phyloP scores from a whole-genome alignment of 2,113 vertebrate species.

The Sisor rabdophorus region DNA sequence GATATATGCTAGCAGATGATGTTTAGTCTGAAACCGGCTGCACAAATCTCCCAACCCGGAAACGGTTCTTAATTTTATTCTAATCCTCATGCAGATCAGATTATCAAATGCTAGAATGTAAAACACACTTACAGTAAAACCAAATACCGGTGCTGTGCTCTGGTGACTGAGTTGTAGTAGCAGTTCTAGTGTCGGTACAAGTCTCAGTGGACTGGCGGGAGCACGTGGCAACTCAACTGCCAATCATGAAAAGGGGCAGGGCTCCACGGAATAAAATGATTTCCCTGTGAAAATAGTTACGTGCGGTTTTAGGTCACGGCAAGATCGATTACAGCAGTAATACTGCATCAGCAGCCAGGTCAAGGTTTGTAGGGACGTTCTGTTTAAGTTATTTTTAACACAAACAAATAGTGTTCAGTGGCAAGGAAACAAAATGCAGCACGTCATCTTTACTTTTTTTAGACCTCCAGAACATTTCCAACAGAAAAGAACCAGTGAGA shows the following conservation, averaged over 20 bases:
- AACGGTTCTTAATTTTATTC: background rate
- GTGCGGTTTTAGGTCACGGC: too few species aligned
- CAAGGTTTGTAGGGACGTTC: too few species aligned
- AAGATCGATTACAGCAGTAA: too few species aligned
- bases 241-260: conserved; percentile 60
- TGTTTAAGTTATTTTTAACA: too few species aligned
- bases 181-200: background rate
- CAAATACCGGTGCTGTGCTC: background rate
- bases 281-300: too few species aligned
- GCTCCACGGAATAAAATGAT: conserved; percentile 29
- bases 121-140: conserved; percentile 21
- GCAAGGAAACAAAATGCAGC: too few species aligned
- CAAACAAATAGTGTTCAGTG: too few species aligned
- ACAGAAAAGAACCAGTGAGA: too few species aligned
- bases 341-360: too few species aligned
- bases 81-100: background rate
- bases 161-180: background rate
- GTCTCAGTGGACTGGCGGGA: conserved; percentile 9
- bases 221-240: conserved; percentile 63
- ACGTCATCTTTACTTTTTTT: too few species aligned
- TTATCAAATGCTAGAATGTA: background rate
- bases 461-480: too few species aligned
- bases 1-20: background rate
- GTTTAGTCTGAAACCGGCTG: background rate
- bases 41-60: background rate